Conservation (phyloP, 2,113 vertebrate species). For the Corythaeola cristata region DNA sequence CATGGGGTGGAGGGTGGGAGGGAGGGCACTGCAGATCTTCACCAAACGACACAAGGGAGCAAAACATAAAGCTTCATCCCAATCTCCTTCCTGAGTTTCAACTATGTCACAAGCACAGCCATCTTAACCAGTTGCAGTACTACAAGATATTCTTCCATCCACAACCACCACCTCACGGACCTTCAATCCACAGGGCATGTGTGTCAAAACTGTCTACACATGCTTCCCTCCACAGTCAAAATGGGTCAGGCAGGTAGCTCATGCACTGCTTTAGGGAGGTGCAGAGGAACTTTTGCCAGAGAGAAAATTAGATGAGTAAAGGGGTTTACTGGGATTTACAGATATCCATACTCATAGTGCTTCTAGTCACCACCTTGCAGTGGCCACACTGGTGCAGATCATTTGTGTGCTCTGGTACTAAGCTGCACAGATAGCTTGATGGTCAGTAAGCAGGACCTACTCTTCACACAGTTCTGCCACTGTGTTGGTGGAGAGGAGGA, state of each 20-base stretch:
- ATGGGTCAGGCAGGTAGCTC: neutral
- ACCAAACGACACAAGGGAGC: neutral
- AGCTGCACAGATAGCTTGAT: neutral
- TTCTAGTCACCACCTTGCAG: neutral
- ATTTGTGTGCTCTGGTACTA: neutral
- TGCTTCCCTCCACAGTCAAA: neutral
- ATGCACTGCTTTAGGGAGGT: neutral
- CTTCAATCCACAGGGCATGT: neutral
- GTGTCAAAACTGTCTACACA: neutral
- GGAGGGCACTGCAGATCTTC: neutral
- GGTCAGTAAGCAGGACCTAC: neutral
- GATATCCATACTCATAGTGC: neutral
- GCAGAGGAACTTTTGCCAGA: neutral
- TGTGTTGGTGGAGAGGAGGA: neutral
- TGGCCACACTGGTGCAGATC: neutral
- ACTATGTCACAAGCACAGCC: neutral
- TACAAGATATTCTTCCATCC: neutral
- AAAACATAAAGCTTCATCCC: neutral
- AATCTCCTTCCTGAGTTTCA: neutral
- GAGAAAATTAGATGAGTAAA: neutral
- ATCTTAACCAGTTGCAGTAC: neutral
- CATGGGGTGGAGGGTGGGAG: fast-evolving
- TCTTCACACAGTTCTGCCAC: neutral
- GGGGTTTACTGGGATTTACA: neutral
- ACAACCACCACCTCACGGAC: neutral